A percentile compares a stretch with the other conserved stretches of the same genome.
phyloP scores from a whole-genome alignment of 2,797 vertebrate species.

The Coendou prehensilis region DNA sequence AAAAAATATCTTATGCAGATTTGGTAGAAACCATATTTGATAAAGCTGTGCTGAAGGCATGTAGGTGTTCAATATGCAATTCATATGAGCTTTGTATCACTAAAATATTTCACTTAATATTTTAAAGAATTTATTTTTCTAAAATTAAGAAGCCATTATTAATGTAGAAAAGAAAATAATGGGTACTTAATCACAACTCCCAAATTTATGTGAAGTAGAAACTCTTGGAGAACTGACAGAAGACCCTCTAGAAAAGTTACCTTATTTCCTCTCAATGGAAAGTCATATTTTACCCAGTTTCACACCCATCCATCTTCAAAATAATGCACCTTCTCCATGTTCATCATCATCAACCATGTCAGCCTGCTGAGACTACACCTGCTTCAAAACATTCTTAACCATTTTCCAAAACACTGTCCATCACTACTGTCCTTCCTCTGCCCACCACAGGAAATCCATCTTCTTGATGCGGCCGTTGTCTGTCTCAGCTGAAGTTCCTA shows the following conservation, averaged over 20 bases:
- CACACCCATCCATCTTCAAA: slow-evolving; percentile 63
- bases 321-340: slow-evolving; percentile 54
- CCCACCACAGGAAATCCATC: not conserved
- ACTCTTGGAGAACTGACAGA: not conserved
- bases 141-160: slow-evolving; percentile 28
- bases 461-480: not conserved
- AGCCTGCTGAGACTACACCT: not conserved
- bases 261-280: slow-evolving; percentile 43
- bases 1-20: not conserved
- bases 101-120: not conserved
- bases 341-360: slow-evolving; percentile 40
- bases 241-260: slow-evolving; percentile 24
- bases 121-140: not conserved
- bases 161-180: not conserved
- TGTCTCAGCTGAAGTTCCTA: not conserved
- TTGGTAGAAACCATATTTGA: not conserved
- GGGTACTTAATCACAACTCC: not conserved
- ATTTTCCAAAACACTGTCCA: slow-evolving; percentile 37
- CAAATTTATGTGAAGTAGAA: slow-evolving; percentile 1
- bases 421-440: slow-evolving; percentile 24
- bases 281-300: slow-evolving; percentile 23
- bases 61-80: not conserved
- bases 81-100: not conserved
- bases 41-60: not conserved
- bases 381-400: slow-evolving; percentile 4